Percentiles rank a stretch among this genome's conserved stretches.
phyloP scores from a whole-genome alignment of 2,797 vertebrate genomes.

The Carduelis carduelis region DNA sequence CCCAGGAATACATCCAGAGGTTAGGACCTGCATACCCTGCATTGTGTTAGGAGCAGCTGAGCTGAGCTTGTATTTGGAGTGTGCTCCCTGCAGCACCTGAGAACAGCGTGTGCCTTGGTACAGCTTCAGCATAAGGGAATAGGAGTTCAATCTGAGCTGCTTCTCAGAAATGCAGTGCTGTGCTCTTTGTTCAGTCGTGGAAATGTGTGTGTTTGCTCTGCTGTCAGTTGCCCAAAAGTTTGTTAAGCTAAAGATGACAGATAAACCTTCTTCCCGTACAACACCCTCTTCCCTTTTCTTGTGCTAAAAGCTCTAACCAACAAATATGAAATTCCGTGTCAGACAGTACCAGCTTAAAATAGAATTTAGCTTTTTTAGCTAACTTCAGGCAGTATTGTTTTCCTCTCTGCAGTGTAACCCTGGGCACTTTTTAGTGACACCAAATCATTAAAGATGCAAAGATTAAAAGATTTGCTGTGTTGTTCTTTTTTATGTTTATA shows the following conservation, averaged over 20 bases:
- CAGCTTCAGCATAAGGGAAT: neutral
- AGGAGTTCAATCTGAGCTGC: neutral
- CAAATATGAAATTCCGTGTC: neutral
- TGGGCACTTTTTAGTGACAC: neutral
- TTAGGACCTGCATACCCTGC: neutral
- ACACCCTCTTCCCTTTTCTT: neutral
- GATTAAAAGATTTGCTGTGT: neutral
- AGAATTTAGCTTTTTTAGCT: neutral
- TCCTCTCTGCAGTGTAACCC: neutral
- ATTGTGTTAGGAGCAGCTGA: neutral
- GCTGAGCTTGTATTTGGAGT: neutral
- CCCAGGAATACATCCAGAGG: rapidly evolving
- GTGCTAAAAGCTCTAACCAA: neutral
- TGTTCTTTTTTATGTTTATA: neutral
- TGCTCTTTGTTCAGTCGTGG: neutral
- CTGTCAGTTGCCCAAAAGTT: neutral
- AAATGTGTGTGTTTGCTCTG: neutral
- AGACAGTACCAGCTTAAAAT: neutral
- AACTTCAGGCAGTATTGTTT: neutral
- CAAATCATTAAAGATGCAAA: neutral
- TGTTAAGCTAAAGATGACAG: neutral
- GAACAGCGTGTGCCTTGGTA: rapidly evolving
- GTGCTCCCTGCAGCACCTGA: neutral
- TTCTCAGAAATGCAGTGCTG: neutral
- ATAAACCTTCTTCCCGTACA: neutral